These are phyloP conservation scores for human (Homo sapiens) DNA, from an alignment of 2,113 vertebrate genomes.

Conservation along the genomic window GRCh38 chrX:26990501-26991000, in stretches of 20 bases:
- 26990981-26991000: background rate
- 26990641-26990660: background rate
- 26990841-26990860: slow-evolving; percentile 37
- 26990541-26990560: background rate
- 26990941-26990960: background rate
- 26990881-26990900: background rate
- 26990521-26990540: background rate
- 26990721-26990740: background rate
- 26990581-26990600: background rate
- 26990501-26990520: slow-evolving; percentile 4
- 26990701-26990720: background rate
- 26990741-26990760: slow-evolving; percentile 20
- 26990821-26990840: slow-evolving; percentile 12
- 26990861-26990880: slow-evolving; percentile 42
- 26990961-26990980: background rate
- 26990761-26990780: slow-evolving; percentile 44
- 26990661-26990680: background rate
- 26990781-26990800: slow-evolving; percentile 30
- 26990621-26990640: background rate
- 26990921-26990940: slow-evolving; percentile 15
- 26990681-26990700: background rate
- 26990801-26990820: slow-evolving; percentile 17
- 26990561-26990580: background rate
- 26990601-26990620: background rate
- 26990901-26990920: background rate